Evolutionary conservation across 2,888 invertebrate species (phyloP).

Genomic region (Caenorhabditis sp.): DNA sequence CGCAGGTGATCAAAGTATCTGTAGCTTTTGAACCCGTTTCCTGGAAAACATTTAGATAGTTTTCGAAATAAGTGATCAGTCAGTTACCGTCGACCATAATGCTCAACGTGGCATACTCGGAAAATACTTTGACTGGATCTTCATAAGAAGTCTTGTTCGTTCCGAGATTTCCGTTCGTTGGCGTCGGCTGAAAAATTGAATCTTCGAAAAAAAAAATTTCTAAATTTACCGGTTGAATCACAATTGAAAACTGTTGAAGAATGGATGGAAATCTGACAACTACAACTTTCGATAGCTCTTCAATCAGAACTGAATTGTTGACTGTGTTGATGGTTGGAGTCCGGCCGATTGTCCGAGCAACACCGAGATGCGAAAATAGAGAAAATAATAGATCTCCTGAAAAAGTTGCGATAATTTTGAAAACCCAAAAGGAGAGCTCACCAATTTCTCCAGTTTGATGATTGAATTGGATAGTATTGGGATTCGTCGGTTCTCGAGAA

Average conservation of each 20-base stretch:
- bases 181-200: conserved; percentile 2
- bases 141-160: conserved; percentile 6
- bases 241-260: conserved; percentile 40
- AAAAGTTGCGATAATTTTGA: background rate
- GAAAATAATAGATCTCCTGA: conserved; percentile 39
- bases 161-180: conserved; percentile 30
- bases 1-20: conserved; percentile 49
- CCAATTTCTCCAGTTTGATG: conserved; percentile 29
- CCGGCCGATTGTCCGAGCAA: conserved; percentile 22
- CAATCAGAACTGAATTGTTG: conserved; percentile 8
- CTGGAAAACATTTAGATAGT: conserved; percentile 3
- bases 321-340: conserved; percentile 27
- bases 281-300: background rate
- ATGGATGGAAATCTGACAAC: conserved; percentile 20
- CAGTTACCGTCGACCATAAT: conserved; percentile 22
- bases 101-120: conserved; percentile 13
- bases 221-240: conserved; percentile 38
- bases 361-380: conserved; percentile 37
- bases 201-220: background rate
- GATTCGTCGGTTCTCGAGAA: background rate
- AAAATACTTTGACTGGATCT: conserved; percentile 21
- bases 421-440: background rate
- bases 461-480: conserved; percentile 31
- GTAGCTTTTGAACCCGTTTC: conserved; percentile 41
- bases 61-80: background rate